These are phyloP conservation scores for Drosophila maculinotata DNA, from an alignment of 2,888 invertebrate species.

Conservation along the genomic window DNA sequence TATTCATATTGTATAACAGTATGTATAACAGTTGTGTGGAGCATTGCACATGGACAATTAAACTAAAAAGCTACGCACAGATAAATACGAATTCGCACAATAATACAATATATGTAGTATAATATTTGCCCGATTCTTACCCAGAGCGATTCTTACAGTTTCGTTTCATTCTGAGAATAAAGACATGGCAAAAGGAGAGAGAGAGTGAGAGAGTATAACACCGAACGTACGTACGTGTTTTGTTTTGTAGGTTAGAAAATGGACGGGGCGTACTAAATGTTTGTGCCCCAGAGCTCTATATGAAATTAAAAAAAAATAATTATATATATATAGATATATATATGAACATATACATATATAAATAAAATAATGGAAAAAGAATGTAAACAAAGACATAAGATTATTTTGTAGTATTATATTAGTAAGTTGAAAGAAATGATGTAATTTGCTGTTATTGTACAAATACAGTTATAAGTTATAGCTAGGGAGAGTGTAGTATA, in stretches of 20 bases:
- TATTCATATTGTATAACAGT: slow-evolving; percentile 48
- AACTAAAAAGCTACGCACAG: slow-evolving; percentile 72
- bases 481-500: slow-evolving; percentile 25
- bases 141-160: slow-evolving; percentile 47
- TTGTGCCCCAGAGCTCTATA: slow-evolving; percentile 54
- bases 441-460: slow-evolving; percentile 33
- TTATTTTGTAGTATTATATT: slow-evolving; percentile 38
- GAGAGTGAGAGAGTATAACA: slow-evolving; percentile 40
- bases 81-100: slow-evolving; percentile 52
- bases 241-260: slow-evolving; percentile 42
- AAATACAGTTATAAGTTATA: slow-evolving; percentile 30
- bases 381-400: slow-evolving; percentile 29
- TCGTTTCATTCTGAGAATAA: slow-evolving; percentile 51
- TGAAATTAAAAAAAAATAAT: slow-evolving; percentile 52
- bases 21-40: slow-evolving; percentile 56
- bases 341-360: neutral
- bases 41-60: slow-evolving; percentile 63
- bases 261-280: slow-evolving; percentile 40
- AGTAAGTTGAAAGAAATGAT: slow-evolving; percentile 32
- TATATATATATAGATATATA: slow-evolving; percentile 12
- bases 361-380: slow-evolving; percentile 20
- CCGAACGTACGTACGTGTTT: slow-evolving; percentile 45
- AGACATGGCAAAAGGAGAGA: slow-evolving; percentile 41
- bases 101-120: slow-evolving; percentile 30
- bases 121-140: slow-evolving; percentile 59